These are phyloP conservation scores for Hemitrygon akajei DNA, from an alignment of 2,797 vertebrate species.

Conservation along the genomic window DNA sequence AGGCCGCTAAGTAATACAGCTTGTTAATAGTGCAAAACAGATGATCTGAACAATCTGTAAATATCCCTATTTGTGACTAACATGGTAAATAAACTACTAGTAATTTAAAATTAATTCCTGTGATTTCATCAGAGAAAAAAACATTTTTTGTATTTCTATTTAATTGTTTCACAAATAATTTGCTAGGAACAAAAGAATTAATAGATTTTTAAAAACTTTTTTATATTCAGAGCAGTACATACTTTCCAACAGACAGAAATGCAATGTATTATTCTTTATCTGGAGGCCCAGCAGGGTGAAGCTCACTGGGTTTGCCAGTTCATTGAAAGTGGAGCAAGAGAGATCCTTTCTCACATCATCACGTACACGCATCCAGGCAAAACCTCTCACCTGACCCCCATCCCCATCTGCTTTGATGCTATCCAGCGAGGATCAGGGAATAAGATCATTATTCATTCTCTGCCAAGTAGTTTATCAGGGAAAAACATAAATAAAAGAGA, in stretches of 20 bases:
- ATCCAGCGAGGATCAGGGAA: neutral
- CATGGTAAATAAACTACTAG: neutral
- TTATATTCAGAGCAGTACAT: neutral
- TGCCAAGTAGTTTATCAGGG: constrained; percentile 15
- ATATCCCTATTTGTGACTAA: neutral
- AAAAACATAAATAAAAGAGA: constrained; percentile 31
- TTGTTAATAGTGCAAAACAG: neutral
- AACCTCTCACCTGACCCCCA: neutral
- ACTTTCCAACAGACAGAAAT: neutral
- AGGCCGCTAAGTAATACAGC: neutral
- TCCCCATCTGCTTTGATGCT: neutral
- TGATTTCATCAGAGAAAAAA: neutral
- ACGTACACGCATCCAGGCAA: neutral
- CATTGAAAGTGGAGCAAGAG: neutral
- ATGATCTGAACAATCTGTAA: neutral
- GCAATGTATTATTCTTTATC: neutral
- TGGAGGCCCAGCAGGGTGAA: neutral
- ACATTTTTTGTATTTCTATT: neutral
- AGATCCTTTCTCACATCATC: neutral
- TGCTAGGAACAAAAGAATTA: neutral
- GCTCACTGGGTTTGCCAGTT: neutral
- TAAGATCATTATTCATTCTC: constrained; percentile 22
- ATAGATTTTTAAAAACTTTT: neutral
- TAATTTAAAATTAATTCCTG: neutral
- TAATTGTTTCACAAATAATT: neutral